A percentile compares a stretch with the other conserved stretches of the same genome.
phyloP scores from a whole-genome alignment of 2,113 vertebrate genomes.

The Lepisosteus oculatus region DNA sequence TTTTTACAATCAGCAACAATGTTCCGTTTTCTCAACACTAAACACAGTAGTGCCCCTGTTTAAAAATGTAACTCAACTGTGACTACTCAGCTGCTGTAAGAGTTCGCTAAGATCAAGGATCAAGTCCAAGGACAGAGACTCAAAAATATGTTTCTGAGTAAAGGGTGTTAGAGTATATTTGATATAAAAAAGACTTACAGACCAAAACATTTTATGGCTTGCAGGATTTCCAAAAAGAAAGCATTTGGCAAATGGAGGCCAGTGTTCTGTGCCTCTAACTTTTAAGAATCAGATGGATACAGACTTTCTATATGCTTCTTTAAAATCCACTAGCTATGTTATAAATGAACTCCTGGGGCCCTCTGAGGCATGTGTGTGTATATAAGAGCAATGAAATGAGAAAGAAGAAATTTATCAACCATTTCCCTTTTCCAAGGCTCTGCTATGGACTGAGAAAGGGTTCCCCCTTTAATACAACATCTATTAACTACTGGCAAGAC shows the following conservation, averaged over 20 bases:
- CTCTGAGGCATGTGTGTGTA: constrained; percentile 16
- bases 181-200: neutral
- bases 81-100: neutral
- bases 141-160: neutral
- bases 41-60: neutral
- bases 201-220: constrained; percentile 17
- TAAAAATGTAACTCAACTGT: neutral
- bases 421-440: constrained; percentile 16
- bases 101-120: constrained; percentile 3
- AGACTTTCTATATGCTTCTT: constrained; percentile 10
- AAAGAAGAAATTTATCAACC: constrained; percentile 27
- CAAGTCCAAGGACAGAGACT: constrained; percentile 12
- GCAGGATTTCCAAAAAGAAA: constrained; percentile 27
- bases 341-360: constrained; percentile 22
- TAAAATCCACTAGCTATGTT: constrained; percentile 12
- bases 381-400: constrained; percentile 21
- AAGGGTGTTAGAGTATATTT: constrained; percentile 16
- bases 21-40: too few species aligned
- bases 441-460: constrained; percentile 6
- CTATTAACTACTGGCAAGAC: constrained; percentile 17
- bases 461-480: constrained; percentile 12
- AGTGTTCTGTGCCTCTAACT: constrained; percentile 12
- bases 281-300: constrained; percentile 21
- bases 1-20: too few species aligned
- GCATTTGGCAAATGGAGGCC: constrained; percentile 14